These are phyloP conservation scores for Prionace glauca DNA, from an alignment of 2,797 vertebrate species.

Conservation along the genomic window DNA sequence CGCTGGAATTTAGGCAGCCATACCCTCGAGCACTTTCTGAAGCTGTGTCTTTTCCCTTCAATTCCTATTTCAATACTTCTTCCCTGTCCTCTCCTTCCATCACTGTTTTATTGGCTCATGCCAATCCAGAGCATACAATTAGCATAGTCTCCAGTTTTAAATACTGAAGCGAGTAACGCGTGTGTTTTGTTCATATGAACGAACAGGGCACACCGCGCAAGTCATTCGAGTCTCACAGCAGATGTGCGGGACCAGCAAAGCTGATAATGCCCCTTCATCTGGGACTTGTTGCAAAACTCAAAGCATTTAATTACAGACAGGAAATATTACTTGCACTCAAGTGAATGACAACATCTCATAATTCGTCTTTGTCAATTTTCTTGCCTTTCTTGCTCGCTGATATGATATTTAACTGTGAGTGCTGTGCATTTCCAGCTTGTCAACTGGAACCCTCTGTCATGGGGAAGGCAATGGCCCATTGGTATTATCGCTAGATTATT, in stretches of 20 bases:
- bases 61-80: background rate
- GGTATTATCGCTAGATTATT: too few relatives aligned
- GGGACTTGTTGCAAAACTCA: background rate
- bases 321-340: background rate
- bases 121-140: background rate
- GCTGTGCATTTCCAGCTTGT: background rate
- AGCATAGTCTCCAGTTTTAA: background rate
- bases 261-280: background rate
- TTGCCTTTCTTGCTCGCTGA: background rate
- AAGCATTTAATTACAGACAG: background rate
- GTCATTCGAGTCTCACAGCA: background rate
- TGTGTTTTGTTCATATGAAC: background rate
- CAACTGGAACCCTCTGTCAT: too few relatives aligned
- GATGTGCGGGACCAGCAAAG: background rate
- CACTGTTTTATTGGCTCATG: background rate
- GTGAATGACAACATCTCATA: background rate
- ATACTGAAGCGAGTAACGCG: background rate
- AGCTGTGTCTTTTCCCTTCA: background rate
- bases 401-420: background rate
- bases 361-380: background rate
- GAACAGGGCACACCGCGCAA: conserved; percentile 11
- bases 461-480: too few relatives aligned
- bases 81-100: background rate
- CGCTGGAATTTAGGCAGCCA: background rate
- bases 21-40: background rate